Evolutionary conservation across 2,113 vertebrate species (phyloP).

Genomic region (Istiophorus platypterus): DNA sequence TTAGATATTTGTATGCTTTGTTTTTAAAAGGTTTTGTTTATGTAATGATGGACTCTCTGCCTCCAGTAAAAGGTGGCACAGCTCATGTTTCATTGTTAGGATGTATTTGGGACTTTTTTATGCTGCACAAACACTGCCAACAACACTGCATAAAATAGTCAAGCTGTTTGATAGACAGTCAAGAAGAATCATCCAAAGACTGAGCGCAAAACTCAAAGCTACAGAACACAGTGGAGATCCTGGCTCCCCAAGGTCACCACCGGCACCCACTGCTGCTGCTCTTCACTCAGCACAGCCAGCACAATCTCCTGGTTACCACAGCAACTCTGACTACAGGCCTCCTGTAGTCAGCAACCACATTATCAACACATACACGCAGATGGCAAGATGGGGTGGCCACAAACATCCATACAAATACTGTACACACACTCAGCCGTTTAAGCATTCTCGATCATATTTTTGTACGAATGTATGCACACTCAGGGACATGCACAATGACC

Average conservation of each 20-base stretch:
- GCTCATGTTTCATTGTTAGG: neutral
- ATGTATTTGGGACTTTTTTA: neutral
- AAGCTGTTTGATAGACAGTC: neutral
- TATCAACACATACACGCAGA: constrained; percentile 61
- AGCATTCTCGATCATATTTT: constrained; percentile 17
- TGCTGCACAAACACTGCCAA: neutral
- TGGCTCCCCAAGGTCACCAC: constrained; percentile 75
- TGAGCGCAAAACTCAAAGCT: constrained; percentile 34
- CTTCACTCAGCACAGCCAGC: constrained; percentile 51
- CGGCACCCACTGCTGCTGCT: constrained; percentile 61
- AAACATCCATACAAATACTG: constrained; percentile 15
- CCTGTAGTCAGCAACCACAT: constrained; percentile 59
- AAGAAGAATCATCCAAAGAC: constrained; percentile 31
- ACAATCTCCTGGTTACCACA: constrained; percentile 76
- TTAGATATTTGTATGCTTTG: neutral
- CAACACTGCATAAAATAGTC: neutral
- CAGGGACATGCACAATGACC: constrained; percentile 5
- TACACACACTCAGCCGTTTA: constrained; percentile 21
- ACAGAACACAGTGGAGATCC: constrained; percentile 60
- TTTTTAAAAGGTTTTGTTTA: neutral
- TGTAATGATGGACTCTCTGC: neutral
- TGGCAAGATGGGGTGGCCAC: constrained; percentile 35
- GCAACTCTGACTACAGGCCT: constrained; percentile 74
- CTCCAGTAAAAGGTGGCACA: neutral
- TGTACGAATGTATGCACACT: neutral